Base-by-base conservation (phyloP, 2,888 invertebrate genomes). In the Timema podura region DNA sequence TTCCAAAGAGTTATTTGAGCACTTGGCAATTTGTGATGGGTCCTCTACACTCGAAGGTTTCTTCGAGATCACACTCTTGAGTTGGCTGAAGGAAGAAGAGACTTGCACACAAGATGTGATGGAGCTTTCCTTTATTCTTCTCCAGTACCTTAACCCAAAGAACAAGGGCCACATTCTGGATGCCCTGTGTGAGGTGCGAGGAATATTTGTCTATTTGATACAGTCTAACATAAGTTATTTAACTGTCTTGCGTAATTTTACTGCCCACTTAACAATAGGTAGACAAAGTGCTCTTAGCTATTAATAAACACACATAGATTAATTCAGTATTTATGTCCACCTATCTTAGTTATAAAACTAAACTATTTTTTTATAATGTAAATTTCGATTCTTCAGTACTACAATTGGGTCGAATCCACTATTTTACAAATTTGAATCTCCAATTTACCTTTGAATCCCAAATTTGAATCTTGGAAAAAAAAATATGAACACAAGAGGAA, bases 121-220 rank as follows among this genome's bases (percentile, higher is more conserved):
- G 2, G 87, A 89, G 76, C 80, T 91, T 11, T 81, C 88, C 65
- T 91, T 92, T 78, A 81, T 86, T 70, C 77, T 89, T 66, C 77
- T 89, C 71, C 81, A 82, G 48, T 85, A 87, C 74, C 78, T 90
- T 74, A 78, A 80, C 44, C 82, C 84, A 49, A 79, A 80, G 0
- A 86, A 88, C 67, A 87, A 87, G 76, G 80, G 84, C 46, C 79
- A 79, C 3, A 81, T 89, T 72, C 82, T 91, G 72, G 79, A 83
- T 44, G 83, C 83, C 0, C 82, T 91, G 68, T 77, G 84, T 47
- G 82, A 86, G 84, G 90, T 89, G 77, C 80, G 73, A 74, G n/a
- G 66, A 68, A 44, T 16, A 30, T 48, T n/a, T 15, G 48, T 10
- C 6, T 65, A 65, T 11, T 15, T 8, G 13, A 65, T 5, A 6